Evolutionary conservation across 1,140 invertebrate genomes (phyloP).

Genomic region (Pachyrhynchus sulphureomaculatus): DNA sequence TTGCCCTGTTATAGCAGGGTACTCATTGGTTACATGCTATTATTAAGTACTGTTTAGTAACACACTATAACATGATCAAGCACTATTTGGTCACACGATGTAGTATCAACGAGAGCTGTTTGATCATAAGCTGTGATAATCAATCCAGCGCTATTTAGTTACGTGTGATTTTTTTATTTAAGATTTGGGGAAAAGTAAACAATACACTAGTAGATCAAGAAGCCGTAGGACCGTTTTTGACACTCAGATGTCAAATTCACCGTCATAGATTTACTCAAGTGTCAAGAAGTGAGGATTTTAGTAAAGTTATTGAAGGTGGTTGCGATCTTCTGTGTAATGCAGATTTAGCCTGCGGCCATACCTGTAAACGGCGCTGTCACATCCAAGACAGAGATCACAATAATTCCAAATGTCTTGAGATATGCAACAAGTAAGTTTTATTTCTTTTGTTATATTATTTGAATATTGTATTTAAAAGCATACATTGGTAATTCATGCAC

Average conservation of each 20-base stretch:
- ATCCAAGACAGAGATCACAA: constrained; percentile 54
- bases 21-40: too few species aligned
- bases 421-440: constrained; percentile 48
- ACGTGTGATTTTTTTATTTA: too few species aligned
- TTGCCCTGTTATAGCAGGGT: too few species aligned
- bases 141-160: too few species aligned
- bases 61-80: too few species aligned
- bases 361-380: constrained; percentile 58
- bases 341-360: constrained; percentile 56
- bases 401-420: constrained; percentile 49
- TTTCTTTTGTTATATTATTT: too few species aligned
- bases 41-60: too few species aligned
- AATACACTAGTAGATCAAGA: constrained; percentile 21
- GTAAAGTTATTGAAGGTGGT: constrained; percentile 55
- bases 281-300: constrained; percentile 49
- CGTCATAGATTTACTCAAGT: constrained; percentile 43
- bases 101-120: too few species aligned
- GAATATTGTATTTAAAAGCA: too few species aligned
- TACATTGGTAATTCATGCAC: too few species aligned
- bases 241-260: constrained; percentile 57
- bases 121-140: too few species aligned
- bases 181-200: constrained; percentile 17
- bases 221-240: constrained; percentile 51
- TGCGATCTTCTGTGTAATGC: constrained; percentile 53
- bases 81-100: too few species aligned